These are phyloP conservation scores for Sturnira hondurensis DNA, from an alignment of 2,113 vertebrate genomes.

Conservation along the genomic window DNA sequence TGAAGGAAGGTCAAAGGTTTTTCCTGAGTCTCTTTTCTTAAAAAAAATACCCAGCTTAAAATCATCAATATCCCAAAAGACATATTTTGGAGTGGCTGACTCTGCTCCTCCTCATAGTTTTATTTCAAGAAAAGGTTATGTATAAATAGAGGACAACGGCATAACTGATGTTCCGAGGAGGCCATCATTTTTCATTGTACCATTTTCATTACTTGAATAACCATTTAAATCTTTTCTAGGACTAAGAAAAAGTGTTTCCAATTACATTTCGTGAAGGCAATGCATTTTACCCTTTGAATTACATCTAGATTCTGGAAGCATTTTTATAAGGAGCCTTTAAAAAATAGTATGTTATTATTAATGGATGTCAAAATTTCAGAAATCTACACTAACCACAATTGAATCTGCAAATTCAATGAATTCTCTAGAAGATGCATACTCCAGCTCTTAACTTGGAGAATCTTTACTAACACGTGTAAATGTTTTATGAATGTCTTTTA, in stretches of 20 bases:
- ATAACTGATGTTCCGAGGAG: slow-evolving; percentile 46
- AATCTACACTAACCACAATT: slow-evolving; percentile 1
- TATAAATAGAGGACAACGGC: slow-evolving; percentile 48
- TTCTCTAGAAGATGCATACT: slow-evolving; percentile 26
- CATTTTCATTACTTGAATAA: slow-evolving; percentile 63
- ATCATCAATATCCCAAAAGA: neutral
- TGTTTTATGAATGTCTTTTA: slow-evolving; percentile 43
- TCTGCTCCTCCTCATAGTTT: neutral
- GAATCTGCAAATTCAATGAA: slow-evolving; percentile 31
- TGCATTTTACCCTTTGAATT: slow-evolving; percentile 58
- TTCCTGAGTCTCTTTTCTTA: neutral
- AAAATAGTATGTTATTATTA: slow-evolving; percentile 37
- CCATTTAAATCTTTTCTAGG: slow-evolving; percentile 56
- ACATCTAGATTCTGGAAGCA: slow-evolving; percentile 54
- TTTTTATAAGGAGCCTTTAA: slow-evolving; percentile 43
- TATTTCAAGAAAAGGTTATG: slow-evolving; percentile 41
- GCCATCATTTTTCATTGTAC: slow-evolving; percentile 59
- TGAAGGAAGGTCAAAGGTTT: neutral
- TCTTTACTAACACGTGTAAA: slow-evolving; percentile 26
- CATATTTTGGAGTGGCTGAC: neutral
- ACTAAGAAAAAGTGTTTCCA: slow-evolving; percentile 61
- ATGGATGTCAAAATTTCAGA: slow-evolving; percentile 24
- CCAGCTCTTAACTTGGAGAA: slow-evolving; percentile 2
- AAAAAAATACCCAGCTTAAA: neutral
- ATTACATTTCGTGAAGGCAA: slow-evolving; percentile 52